Evolutionary conservation across 2,797 vertebrate genomes (phyloP).

Genomic region (Chelmon rostratus): DNA sequence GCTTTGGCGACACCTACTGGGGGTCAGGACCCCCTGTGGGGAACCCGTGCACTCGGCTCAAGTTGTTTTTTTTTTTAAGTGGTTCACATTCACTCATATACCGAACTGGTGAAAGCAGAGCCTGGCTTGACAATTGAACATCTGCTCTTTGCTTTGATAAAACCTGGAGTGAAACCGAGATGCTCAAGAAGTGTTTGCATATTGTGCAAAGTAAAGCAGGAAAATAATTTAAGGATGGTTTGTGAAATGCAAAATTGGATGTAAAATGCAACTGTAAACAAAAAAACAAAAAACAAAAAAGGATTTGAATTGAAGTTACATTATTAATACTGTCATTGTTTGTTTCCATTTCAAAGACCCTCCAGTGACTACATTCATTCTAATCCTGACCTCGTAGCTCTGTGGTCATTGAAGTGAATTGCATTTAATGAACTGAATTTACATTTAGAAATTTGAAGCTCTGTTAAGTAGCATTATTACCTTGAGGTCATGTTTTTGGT

Average conservation of each 20-base stretch:
- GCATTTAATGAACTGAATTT: slow-evolving; percentile 21
- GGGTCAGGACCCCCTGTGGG: too few relatives aligned
- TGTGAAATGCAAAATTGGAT: background rate
- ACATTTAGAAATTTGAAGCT: background rate
- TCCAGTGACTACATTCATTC: background rate
- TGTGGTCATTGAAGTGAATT: slow-evolving; percentile 11
- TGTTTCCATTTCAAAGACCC: slow-evolving; percentile 1
- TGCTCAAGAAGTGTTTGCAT: background rate
- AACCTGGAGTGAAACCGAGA: background rate
- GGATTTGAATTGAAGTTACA: background rate
- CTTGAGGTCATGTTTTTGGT: slow-evolving; percentile 12
- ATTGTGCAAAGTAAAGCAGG: background rate
- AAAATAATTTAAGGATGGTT: background rate
- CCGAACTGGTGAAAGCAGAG: background rate
- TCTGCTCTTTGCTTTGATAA: background rate
- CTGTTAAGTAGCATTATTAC: slow-evolving; percentile 1
- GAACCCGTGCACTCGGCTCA: too few relatives aligned
- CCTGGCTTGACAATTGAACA: background rate
- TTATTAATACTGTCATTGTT: background rate
- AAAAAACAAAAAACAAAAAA: background rate
- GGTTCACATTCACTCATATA: background rate
- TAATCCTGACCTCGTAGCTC: slow-evolving; percentile 2
- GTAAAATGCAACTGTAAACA: background rate
- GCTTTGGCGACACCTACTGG: too few relatives aligned
- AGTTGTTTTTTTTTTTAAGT: background rate